phyloP scores from a whole-genome alignment of 2,113 vertebrate species.

The Dasypus novemcinctus region DNA sequence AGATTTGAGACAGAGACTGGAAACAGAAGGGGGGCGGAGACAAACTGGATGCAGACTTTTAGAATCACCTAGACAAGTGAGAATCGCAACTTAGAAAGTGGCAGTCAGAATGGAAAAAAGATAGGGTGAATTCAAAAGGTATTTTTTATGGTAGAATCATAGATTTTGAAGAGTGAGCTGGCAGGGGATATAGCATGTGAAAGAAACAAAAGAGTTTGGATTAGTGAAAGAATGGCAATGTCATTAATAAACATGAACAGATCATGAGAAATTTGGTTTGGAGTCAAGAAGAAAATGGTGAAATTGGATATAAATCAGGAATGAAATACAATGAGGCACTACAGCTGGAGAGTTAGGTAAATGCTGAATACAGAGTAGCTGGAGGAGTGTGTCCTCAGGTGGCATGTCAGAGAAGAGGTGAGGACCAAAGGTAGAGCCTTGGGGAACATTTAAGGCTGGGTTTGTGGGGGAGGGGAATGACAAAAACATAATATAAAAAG shows the following conservation, averaged over 20 bases:
- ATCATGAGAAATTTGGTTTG: background rate
- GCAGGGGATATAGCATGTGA: background rate
- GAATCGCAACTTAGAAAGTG: background rate
- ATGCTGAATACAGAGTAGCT: background rate
- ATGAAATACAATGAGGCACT: too few relatives aligned
- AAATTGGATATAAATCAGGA: background rate
- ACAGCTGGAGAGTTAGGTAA: background rate
- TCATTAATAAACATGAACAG: background rate
- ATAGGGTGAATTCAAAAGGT: background rate
- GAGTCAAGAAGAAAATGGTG: background rate
- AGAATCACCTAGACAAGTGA: background rate
- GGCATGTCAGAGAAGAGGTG: background rate
- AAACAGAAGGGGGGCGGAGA: background rate
- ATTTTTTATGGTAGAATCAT: background rate
- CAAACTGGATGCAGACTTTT: background rate
- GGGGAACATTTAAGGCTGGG: background rate
- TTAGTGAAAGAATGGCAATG: background rate
- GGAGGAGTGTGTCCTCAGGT: background rate
- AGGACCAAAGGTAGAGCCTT: background rate
- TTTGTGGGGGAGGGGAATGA: background rate
- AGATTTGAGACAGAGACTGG: background rate
- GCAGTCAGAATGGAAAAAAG: background rate
- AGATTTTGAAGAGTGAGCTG: background rate
- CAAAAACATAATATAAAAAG: background rate
- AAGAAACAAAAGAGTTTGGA: background rate